phyloP scores from a whole-genome alignment of 37 sponge, comb jelly and placozoan species.

The Aplysina aerophoba region DNA sequence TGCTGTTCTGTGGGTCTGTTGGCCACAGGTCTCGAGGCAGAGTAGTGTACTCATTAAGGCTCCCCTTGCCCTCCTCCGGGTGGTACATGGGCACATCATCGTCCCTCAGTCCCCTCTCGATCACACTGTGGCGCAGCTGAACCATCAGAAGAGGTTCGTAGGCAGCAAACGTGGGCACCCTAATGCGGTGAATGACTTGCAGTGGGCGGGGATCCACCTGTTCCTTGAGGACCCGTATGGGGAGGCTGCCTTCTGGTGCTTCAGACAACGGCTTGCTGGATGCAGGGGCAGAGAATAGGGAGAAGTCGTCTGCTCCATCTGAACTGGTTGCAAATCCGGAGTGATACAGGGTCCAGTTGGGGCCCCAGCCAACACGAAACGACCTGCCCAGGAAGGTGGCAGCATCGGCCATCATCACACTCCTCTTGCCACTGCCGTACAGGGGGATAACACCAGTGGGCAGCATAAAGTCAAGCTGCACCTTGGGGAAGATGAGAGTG shows the following conservation, averaged over 20 bases:
- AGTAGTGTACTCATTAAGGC: slow-evolving; percentile 19
- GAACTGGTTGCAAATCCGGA: slow-evolving; percentile 30
- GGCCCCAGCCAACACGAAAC: slow-evolving; percentile 95
- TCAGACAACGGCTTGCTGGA: neutral
- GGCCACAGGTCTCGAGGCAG: slow-evolving; percentile 35
- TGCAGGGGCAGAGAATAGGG: neutral
- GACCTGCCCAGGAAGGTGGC: slow-evolving; percentile 49
- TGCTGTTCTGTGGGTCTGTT: slow-evolving; percentile 26
- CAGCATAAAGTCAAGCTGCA: neutral
- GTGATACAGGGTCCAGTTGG: slow-evolving; percentile 83
- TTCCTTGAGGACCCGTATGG: neutral
- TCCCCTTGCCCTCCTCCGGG: slow-evolving; percentile 4
- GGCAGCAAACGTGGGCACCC: neutral
- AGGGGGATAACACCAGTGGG: neutral
- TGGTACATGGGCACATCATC: slow-evolving; percentile 21
- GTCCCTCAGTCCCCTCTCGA: neutral
- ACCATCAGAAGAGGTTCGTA: slow-evolving; percentile 40
- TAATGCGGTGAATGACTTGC: neutral
- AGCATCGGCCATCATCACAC: slow-evolving; percentile 4
- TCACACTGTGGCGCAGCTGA: slow-evolving; percentile 52
- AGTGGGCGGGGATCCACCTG: neutral
- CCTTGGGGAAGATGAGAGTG: neutral
- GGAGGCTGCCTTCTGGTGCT: neutral
- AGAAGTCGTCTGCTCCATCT: neutral
- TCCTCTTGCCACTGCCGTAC: neutral